Conservation (phyloP, 2,113 vertebrate species). For the Microcebus ravelobensis region DNA sequence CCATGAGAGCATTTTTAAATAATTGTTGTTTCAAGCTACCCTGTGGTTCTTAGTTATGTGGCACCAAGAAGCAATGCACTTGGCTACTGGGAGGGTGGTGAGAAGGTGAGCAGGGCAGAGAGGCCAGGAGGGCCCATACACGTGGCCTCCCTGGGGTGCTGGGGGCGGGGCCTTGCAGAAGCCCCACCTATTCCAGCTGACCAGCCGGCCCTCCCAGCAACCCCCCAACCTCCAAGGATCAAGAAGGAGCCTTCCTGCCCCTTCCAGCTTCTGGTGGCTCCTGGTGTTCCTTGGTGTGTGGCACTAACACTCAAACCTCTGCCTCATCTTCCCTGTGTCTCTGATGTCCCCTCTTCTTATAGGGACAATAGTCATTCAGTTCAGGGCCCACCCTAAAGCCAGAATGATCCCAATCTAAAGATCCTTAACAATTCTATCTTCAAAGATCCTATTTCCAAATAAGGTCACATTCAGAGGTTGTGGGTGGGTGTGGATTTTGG, state of each 20-base stretch:
- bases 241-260: background rate
- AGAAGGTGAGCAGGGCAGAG: background rate
- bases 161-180: background rate
- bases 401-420: background rate
- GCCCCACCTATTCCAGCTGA: background rate
- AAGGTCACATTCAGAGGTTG: background rate
- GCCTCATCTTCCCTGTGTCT: background rate
- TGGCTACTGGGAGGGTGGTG: background rate
- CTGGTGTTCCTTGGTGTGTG: accelerated
- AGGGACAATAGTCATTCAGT: background rate
- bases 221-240: background rate
- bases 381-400: background rate
- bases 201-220: too few relatives aligned
- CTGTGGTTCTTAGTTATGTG: background rate
- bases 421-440: background rate
- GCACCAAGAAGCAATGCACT: background rate
- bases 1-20: too few relatives aligned
- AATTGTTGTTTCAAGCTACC: background rate
- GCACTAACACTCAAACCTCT: background rate
- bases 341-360: background rate
- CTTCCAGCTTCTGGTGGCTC: background rate
- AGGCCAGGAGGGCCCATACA: background rate
- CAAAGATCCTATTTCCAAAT: background rate
- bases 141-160: background rate
- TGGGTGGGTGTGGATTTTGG: background rate